Conservation (phyloP, 2,797 vertebrate genomes). For the Aplochiton taeniatus region DNA sequence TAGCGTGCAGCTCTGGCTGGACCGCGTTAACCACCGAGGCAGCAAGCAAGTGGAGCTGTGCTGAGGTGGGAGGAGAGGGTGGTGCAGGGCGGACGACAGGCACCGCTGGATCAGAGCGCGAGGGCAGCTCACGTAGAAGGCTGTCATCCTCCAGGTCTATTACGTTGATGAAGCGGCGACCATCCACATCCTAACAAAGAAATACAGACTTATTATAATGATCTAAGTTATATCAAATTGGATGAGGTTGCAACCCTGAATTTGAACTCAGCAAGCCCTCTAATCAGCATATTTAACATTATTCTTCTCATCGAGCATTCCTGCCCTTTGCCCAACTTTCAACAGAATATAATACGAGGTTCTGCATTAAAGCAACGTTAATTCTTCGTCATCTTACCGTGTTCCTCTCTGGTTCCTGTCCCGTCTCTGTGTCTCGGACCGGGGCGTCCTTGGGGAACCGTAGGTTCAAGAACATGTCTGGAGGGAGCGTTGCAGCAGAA, state of each 20-base stretch:
- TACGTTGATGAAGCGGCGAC: constrained; percentile 78
- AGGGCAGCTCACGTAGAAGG: constrained; percentile 61
- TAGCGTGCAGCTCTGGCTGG: background rate
- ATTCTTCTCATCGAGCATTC: no score
- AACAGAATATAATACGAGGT: no score
- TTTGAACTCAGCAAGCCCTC: no score
- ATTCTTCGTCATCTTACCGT: constrained; percentile 44
- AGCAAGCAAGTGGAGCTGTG: constrained; percentile 72
- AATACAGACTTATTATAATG: constrained; percentile 25
- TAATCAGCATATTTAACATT: no score
- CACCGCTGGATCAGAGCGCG: constrained; percentile 27
- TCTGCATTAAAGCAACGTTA: background rate
- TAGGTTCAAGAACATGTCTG: constrained; percentile 59
- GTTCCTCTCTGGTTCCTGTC: constrained; percentile 26
- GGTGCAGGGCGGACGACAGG: constrained; percentile 18
- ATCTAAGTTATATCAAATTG: no score
- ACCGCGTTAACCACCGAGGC: constrained; percentile 59
- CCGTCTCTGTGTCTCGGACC: constrained; percentile 31
- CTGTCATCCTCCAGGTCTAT: constrained; percentile 78
- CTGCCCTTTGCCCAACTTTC: no score
- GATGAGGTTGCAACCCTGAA: background rate
- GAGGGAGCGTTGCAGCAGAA: constrained; percentile 38
- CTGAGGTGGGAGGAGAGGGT: constrained; percentile 61
- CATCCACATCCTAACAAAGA: constrained; percentile 50
- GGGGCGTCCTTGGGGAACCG: constrained; percentile 42